Percentiles rank a stretch among this genome's conserved stretches.
phyloP scores from a whole-genome alignment of 2,797 vertebrate species.

The Simalia tracyae region DNA sequence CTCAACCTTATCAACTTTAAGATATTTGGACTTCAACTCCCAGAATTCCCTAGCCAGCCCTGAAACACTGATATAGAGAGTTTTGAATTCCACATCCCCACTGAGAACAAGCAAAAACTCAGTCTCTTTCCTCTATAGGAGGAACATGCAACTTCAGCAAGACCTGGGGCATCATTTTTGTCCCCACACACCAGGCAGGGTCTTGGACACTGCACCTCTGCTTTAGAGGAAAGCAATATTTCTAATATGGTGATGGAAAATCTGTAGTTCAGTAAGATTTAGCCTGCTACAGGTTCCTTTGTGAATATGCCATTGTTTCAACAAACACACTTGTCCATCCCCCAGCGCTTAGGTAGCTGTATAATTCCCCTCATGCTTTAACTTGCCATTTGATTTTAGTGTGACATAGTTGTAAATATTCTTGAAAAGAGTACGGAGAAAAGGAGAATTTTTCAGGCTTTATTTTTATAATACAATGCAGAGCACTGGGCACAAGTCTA shows the following conservation, averaged over 20 bases:
- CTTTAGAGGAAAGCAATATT: not conserved
- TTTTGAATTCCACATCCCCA: not conserved
- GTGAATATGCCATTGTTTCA: not conserved
- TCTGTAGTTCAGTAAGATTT: not conserved
- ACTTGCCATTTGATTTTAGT: not conserved
- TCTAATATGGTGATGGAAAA: not conserved
- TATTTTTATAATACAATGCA: not conserved
- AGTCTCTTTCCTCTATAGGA: not conserved
- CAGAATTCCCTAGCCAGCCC: no score
- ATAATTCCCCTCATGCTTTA: not conserved
- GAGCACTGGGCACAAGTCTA: not conserved
- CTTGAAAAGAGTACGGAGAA: not conserved
- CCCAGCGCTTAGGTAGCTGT: not conserved
- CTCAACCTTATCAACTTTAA: no score
- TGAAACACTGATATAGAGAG: not conserved
- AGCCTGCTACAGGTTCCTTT: not conserved
- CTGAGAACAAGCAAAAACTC: not conserved
- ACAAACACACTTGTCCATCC: not conserved
- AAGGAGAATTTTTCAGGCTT: not conserved
- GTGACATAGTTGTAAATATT: not conserved
- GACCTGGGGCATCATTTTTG: not conserved
- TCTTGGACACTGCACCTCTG: not conserved
- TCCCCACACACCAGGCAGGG: not conserved
- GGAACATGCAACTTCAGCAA: not conserved
- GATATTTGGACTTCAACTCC: no score